Percentiles rank a stretch among this genome's conserved stretches.
Conservation (phyloP, 2,113 vertebrate species). For the Pseudorhombus dupliciocellatus region DNA sequence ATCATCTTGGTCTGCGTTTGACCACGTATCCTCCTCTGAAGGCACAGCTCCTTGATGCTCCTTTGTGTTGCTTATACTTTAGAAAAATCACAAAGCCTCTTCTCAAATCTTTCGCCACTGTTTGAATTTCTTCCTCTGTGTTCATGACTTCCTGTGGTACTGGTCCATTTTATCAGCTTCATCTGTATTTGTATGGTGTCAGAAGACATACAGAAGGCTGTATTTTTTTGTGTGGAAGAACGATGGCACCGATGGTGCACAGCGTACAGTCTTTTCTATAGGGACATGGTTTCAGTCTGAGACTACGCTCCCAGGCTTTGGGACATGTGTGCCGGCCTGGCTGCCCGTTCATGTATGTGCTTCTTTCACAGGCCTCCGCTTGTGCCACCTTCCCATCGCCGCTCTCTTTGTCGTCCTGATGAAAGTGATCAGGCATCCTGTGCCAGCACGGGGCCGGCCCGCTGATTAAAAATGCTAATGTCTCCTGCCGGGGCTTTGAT, state of each 20-base stretch:
- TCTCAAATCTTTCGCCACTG: too few species aligned
- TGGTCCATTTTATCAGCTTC: not conserved
- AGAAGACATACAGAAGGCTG: not conserved
- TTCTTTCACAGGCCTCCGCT: conserved; percentile 11
- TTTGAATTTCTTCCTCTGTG: not conserved
- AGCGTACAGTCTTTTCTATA: not conserved
- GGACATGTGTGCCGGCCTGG: not conserved
- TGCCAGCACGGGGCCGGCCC: conserved; percentile 65
- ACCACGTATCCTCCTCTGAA: conserved; percentile 26
- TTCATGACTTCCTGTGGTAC: not conserved
- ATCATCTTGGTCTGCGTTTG: conserved; percentile 13
- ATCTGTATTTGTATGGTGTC: too few species aligned
- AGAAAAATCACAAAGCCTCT: not conserved
- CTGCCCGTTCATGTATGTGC: conserved; percentile 10
- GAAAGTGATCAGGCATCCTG: conserved; percentile 72
- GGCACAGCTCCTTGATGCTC: not conserved
- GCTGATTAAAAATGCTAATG: conserved; percentile 85
- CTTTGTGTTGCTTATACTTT: not conserved
- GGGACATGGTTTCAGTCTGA: not conserved
- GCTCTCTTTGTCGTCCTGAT: conserved; percentile 46
- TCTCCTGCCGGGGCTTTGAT: conserved; percentile 79
- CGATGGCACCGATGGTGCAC: not conserved
- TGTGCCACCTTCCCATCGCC: conserved; percentile 22
- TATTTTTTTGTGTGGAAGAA: not conserved
- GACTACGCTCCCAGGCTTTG: not conserved